Evolutionary conservation across 2,888 invertebrate genomes (phyloP).

Genomic region (Phyllotreta striolata): DNA sequence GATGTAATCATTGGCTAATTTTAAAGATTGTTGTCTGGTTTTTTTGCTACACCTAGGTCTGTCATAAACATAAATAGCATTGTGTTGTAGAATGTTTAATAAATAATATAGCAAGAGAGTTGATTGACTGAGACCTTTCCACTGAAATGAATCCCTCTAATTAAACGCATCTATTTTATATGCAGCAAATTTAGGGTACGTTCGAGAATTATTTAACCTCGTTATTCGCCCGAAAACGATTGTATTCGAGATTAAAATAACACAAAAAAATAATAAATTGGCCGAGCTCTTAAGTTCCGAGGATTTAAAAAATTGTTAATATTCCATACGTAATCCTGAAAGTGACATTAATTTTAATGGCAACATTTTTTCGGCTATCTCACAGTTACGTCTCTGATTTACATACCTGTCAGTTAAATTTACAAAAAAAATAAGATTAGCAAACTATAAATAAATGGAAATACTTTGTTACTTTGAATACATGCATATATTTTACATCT

Average conservation of each 20-base stretch:
- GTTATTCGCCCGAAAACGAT: too few species aligned
- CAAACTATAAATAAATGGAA: conserved; percentile 16
- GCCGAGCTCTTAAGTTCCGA: neutral
- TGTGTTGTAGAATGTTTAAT: neutral
- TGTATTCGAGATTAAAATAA: too few species aligned
- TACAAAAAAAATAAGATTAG: conserved; percentile 5
- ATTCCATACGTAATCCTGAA: neutral
- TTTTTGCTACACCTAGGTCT: conserved; percentile 4
- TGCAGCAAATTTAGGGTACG: too few species aligned
- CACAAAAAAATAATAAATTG: too few species aligned
- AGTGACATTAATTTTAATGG: conserved; percentile 15
- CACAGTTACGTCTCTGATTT: conserved; percentile 16
- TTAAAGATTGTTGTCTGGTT: conserved; percentile 15
- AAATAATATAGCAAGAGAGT: neutral
- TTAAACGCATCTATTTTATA: too few species aligned
- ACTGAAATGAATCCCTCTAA: too few species aligned
- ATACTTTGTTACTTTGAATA: conserved; percentile 15
- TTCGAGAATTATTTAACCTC: too few species aligned
- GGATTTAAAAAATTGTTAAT: conserved; percentile 6
- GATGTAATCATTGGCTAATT: conserved; percentile 17
- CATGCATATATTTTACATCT: conserved; percentile 14
- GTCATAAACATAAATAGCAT: conserved; percentile 5
- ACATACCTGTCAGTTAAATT: conserved; percentile 16
- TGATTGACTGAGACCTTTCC: too few species aligned
- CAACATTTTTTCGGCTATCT: conserved; percentile 11